Conservation (phyloP, 2,797 vertebrate species). For the Cynodonichthys magdalenae region DNA sequence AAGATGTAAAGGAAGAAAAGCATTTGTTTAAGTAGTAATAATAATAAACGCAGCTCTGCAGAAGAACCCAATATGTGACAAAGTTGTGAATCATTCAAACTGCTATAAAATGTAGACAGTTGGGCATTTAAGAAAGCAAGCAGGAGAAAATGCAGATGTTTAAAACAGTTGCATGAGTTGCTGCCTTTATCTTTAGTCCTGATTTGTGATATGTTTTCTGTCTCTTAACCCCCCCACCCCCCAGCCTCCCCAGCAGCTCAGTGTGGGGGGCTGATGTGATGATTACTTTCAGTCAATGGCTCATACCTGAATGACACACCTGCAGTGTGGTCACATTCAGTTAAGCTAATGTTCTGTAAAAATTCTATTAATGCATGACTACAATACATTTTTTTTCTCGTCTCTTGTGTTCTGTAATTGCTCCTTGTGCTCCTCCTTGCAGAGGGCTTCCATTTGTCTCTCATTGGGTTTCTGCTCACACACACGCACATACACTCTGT, state of each 20-base stretch:
- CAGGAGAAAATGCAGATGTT: not conserved
- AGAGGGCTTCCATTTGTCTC: constrained; percentile 1
- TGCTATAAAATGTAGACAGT: too few species aligned
- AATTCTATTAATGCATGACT: constrained; percentile 42
- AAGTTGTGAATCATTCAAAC: too few species aligned
- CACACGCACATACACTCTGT: not conserved
- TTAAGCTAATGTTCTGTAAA: constrained; percentile 64
- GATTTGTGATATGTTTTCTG: constrained; percentile 3
- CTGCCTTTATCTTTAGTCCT: not conserved
- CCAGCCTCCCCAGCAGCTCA: not conserved
- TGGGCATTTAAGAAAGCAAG: too few species aligned
- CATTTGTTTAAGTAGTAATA: too few species aligned
- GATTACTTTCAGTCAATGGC: constrained; percentile 36
- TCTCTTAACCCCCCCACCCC: not conserved
- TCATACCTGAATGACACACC: constrained; percentile 33
- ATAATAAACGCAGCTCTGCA: too few species aligned
- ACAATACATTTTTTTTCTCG: constrained; percentile 22
- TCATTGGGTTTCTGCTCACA: not conserved
- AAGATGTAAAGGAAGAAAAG: too few species aligned
- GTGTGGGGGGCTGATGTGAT: constrained; percentile 26
- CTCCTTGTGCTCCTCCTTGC: constrained; percentile 23
- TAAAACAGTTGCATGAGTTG: not conserved
- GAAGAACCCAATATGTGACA: too few species aligned
- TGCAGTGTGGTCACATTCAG: constrained; percentile 34
- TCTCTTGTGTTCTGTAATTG: constrained; percentile 32